phyloP scores from a whole-genome alignment of 2,888 invertebrate genomes.

The Pemphredon lugubris region DNA sequence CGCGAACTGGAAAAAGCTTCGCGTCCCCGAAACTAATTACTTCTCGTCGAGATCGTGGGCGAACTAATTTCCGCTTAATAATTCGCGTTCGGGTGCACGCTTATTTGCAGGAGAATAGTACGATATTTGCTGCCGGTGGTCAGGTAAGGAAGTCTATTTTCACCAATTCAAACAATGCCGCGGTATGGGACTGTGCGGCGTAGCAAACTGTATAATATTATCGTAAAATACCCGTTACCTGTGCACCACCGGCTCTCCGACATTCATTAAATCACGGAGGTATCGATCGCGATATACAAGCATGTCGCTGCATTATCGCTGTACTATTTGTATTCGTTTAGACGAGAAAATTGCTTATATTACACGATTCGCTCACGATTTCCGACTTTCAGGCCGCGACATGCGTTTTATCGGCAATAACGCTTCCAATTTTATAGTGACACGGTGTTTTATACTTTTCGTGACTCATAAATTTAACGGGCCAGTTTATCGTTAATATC shows the following conservation, averaged over 20 bases:
- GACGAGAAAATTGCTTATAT: constrained; percentile 45
- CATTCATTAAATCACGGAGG: constrained; percentile 62
- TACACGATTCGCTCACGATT: constrained; percentile 48
- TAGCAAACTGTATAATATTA: constrained; percentile 65
- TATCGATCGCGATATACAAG: constrained; percentile 54
- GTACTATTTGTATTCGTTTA: constrained; percentile 59
- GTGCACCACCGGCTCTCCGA: constrained; percentile 29
- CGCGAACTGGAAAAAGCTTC: too few relatives aligned
- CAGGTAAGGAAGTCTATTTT: constrained; percentile 50
- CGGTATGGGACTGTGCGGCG: constrained; percentile 21
- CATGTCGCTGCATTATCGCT: constrained; percentile 55
- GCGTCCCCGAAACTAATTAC: too few relatives aligned
- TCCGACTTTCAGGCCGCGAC: constrained; percentile 9
- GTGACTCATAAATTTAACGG: constrained; percentile 42
- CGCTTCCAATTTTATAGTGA: constrained; percentile 42
- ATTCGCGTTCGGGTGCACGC: constrained; percentile 7
- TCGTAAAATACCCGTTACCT: constrained; percentile 63
- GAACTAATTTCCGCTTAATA: constrained; percentile 34
- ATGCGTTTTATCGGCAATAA: constrained; percentile 43
- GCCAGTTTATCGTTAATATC: constrained; percentile 49
- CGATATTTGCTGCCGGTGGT: background rate
- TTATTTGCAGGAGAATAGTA: constrained; percentile 48
- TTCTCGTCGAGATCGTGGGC: too few relatives aligned
- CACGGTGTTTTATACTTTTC: constrained; percentile 45
- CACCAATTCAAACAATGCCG: constrained; percentile 48